Conservation (phyloP, 2,888 invertebrate species). For the Hartigia nigra region DNA sequence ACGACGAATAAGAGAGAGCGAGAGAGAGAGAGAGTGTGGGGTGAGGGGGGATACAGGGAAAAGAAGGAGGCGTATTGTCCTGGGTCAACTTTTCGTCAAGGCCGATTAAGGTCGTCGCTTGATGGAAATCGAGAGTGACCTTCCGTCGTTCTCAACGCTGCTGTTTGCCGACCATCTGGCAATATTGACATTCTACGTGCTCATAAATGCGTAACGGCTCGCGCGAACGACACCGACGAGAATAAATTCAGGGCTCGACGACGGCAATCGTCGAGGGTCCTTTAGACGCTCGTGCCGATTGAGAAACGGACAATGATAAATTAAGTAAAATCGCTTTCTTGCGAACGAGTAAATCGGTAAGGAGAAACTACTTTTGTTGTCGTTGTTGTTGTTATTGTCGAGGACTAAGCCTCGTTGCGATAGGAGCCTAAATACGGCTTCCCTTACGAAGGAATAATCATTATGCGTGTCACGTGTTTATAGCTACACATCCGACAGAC, state of each 20-base stretch:
- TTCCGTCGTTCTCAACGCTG: constrained; percentile 10
- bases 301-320: no score
- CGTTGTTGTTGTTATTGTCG: no score
- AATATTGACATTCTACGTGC: not conserved
- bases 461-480: not conserved
- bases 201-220: not conserved
- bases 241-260: not conserved
- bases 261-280: not conserved
- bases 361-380: not conserved
- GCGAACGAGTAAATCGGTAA: no score
- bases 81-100: not conserved
- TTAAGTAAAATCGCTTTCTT: no score
- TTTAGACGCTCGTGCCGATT: no score
- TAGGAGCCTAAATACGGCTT: not conserved
- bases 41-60: not conserved
- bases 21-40: not conserved
- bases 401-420: not conserved
- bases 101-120: not conserved
- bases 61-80: not conserved
- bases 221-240: not conserved
- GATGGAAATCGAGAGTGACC: not conserved
- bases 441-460: not conserved
- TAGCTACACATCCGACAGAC: not conserved
- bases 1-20: not conserved
- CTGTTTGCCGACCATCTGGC: not conserved